Conservation (phyloP, 1,140 invertebrate genomes). For the Doryteuthis pealeii region DNA sequence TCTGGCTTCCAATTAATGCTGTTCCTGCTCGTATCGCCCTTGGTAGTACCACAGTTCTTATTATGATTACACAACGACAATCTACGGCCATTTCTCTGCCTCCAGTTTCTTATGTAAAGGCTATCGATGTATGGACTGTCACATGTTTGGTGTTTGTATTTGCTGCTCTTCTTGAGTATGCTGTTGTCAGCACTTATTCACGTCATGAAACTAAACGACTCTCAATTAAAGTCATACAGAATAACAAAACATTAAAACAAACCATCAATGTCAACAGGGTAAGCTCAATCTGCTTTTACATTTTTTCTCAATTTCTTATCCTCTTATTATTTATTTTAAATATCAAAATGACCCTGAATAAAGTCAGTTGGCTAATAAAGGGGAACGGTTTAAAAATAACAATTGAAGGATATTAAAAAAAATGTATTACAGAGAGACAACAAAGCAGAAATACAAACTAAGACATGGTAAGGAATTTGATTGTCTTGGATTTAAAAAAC, state of each 20-base stretch:
- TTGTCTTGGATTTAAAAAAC: too few relatives aligned
- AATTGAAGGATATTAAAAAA: too few relatives aligned
- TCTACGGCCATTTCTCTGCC: slow-evolving; percentile 31
- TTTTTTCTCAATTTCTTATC: too few relatives aligned
- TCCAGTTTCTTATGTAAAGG: slow-evolving; percentile 69
- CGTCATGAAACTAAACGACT: neutral
- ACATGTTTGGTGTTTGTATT: slow-evolving; percentile 84
- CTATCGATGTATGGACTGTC: slow-evolving; percentile 82
- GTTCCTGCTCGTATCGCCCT: slow-evolving; percentile 66
- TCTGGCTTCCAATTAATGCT: slow-evolving; percentile 76
- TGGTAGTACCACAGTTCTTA: slow-evolving; percentile 55
- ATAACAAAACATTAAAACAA: neutral
- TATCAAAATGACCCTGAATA: too few relatives aligned
- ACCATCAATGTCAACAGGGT: neutral
- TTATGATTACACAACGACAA: slow-evolving; percentile 40
- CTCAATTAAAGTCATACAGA: neutral
- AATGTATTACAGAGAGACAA: too few relatives aligned
- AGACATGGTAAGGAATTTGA: too few relatives aligned
- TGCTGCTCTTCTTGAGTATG: slow-evolving; percentile 78
- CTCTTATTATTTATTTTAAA: too few relatives aligned
- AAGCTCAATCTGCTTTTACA: neutral
- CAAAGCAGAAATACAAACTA: too few relatives aligned
- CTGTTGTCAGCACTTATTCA: slow-evolving; percentile 65
- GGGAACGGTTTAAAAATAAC: too few relatives aligned
- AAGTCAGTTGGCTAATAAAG: too few relatives aligned